These are phyloP conservation scores for Philhelius pedissequus DNA, from an alignment of 2,888 invertebrate species.

Conservation along the genomic window DNA sequence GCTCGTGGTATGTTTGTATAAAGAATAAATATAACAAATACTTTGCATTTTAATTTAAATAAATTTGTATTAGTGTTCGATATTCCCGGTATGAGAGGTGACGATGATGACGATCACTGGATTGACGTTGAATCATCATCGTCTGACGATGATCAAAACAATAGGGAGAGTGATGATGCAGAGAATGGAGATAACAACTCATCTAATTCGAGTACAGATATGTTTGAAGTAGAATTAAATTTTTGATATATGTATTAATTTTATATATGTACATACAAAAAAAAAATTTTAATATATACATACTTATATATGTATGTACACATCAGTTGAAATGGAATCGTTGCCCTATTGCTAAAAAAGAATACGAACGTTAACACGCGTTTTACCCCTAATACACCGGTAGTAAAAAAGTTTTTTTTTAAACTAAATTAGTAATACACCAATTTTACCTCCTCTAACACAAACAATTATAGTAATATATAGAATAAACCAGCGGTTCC, in stretches of 20 bases:
- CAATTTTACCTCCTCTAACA: too few relatives aligned
- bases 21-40: not conserved
- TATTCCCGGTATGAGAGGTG: slow-evolving; percentile 18
- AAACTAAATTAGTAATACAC: too few relatives aligned
- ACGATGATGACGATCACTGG: slow-evolving; percentile 70
- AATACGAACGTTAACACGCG: too few relatives aligned
- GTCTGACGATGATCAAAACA: slow-evolving; percentile 55
- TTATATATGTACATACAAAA: slow-evolving; percentile 16
- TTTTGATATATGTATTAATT: slow-evolving; percentile 53
- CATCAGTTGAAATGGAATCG: too few relatives aligned
- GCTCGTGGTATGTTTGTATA: slow-evolving; percentile 72
- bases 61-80: not conserved
- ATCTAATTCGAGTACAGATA: slow-evolving; percentile 48
- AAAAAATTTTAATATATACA: slow-evolving; percentile 14
- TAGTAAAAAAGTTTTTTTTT: too few relatives aligned
- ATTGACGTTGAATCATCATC: slow-evolving; percentile 69
- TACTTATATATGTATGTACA: too few relatives aligned
- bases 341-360: too few relatives aligned
- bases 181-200: slow-evolving; percentile 53
- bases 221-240: slow-evolving; percentile 53
- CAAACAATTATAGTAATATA: too few relatives aligned
- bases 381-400: too few relatives aligned
- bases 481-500: too few relatives aligned
- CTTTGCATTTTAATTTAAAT: not conserved
- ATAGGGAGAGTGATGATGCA: slow-evolving; percentile 62